Conservation (phyloP, 1,140 invertebrate species). For the Oreohelix idahoensis region DNA sequence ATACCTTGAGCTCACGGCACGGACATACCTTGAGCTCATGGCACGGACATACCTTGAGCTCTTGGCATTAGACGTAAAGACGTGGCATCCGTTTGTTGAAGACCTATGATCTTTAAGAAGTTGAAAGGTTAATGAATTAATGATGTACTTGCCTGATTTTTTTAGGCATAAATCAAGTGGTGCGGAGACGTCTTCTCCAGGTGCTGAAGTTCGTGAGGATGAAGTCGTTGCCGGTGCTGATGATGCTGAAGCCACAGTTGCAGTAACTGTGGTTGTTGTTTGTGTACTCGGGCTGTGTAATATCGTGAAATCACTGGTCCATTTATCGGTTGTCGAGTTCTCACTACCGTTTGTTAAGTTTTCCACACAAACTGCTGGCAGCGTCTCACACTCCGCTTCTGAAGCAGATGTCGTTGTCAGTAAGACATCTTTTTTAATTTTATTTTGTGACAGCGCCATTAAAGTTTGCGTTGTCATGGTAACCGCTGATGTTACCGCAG, state of each 20-base stretch:
- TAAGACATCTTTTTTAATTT: background rate
- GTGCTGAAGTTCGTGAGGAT: background rate
- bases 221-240: slow-evolving; percentile 9
- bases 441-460: background rate
- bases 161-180: slow-evolving; percentile 30
- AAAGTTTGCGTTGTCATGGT: background rate
- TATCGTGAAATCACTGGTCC: background rate
- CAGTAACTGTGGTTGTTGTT: slow-evolving; percentile 4
- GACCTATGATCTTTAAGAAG: too few species aligned
- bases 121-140: too few species aligned
- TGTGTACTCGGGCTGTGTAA: background rate
- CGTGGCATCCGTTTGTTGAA: background rate
- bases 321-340: background rate
- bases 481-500: background rate
- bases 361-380: background rate
- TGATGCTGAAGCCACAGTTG: slow-evolving; percentile 13
- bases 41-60: too few species aligned
- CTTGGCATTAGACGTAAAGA: background rate
- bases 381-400: background rate
- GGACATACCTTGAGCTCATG: too few species aligned
- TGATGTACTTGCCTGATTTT: slow-evolving; percentile 24
- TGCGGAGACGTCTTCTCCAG: background rate
- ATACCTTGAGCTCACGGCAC: too few species aligned
- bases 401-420: background rate
- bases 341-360: background rate